Conservation (phyloP, 2,797 vertebrate genomes). For the Tokudaia muenninki region DNA sequence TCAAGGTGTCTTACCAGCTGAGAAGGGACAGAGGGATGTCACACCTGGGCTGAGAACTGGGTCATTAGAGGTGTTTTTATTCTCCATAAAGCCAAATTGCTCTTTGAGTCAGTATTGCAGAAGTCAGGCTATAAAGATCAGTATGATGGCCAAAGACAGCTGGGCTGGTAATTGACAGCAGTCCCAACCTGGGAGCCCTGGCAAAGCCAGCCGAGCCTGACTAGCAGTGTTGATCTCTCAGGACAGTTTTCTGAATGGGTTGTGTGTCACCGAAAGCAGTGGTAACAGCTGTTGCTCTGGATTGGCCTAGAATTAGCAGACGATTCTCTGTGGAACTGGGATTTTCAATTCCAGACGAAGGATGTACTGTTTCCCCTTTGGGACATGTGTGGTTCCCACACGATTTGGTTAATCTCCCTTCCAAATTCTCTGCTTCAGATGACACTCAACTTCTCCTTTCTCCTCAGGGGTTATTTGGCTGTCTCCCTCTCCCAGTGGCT, state of each 20-base stretch:
- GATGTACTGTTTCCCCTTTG: constrained; percentile 37
- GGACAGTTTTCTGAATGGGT: constrained; percentile 70
- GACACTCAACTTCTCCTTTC: constrained; percentile 38
- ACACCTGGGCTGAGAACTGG: constrained; percentile 70
- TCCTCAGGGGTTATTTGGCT: constrained; percentile 35
- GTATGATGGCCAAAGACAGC: constrained; percentile 59
- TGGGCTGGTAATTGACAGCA: constrained; percentile 55
- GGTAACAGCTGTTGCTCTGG: constrained; percentile 72
- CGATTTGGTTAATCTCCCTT: constrained; percentile 62
- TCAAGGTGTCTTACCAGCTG: constrained; percentile 69
- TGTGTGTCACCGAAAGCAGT: not conserved
- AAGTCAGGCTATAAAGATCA: constrained; percentile 49
- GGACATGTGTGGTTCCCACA: constrained; percentile 68
- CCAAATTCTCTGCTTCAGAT: constrained; percentile 43
- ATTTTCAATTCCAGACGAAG: constrained; percentile 74
- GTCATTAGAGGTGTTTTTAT: constrained; percentile 70
- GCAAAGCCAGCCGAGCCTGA: not conserved
- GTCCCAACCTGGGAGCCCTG: not conserved
- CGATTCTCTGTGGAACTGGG: constrained; percentile 45
- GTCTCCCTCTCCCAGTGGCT: constrained; percentile 26
- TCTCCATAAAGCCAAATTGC: constrained; percentile 49
- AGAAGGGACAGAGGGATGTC: constrained; percentile 8
- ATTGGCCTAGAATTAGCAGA: constrained; percentile 73
- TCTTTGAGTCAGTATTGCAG: not conserved
- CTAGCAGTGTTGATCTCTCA: not conserved